Percentiles rank a stretch among this genome's conserved stretches.
These are phyloP conservation scores for Sebastes jordani DNA, from an alignment of 2,797 vertebrate species.

Conservation along the genomic window DNA sequence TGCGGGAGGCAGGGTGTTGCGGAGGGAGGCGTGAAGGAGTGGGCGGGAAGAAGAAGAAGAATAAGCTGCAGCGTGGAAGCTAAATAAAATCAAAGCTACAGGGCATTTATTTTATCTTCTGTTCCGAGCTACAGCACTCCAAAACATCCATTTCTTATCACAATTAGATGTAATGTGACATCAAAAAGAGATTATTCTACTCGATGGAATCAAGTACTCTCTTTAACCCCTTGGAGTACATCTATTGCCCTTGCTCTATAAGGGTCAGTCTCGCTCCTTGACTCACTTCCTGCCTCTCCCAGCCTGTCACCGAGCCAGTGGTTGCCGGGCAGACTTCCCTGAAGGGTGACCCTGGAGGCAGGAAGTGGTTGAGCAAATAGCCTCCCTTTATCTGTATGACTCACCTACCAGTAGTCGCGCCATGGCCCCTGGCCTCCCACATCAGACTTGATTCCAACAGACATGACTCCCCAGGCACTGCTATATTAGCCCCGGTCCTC, in stretches of 20 bases:
- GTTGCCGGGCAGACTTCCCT: slow-evolving; percentile 61
- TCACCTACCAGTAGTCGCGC: slow-evolving; percentile 57
- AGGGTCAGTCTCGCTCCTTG: slow-evolving; percentile 29
- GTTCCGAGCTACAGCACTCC: not conserved
- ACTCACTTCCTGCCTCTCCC: not conserved
- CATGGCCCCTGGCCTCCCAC: slow-evolving; percentile 48
- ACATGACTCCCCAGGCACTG: slow-evolving; percentile 60
- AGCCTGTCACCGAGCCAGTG: not conserved
- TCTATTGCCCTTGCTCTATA: not conserved
- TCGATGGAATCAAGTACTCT: not conserved
- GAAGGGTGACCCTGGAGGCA: slow-evolving; percentile 40
- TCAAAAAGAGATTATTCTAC: not conserved
- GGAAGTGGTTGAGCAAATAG: slow-evolving; percentile 54
- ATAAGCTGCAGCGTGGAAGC: slow-evolving; percentile 25
- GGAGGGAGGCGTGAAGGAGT: slow-evolving; percentile 48
- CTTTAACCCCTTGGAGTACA: not conserved
- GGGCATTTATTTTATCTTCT: slow-evolving; percentile 23
- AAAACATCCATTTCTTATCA: slow-evolving; percentile 7
- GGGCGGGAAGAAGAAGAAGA: slow-evolving; percentile 19
- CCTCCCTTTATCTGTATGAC: slow-evolving; percentile 59
- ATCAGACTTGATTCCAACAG: slow-evolving; percentile 71
- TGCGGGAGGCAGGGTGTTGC: slow-evolving; percentile 28
- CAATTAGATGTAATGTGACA: not conserved
- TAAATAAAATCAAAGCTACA: slow-evolving; percentile 51
- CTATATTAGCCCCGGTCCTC: slow-evolving; percentile 41